phyloP scores from a whole-genome alignment of 1,140 invertebrate genomes.

The Drosophila yakuba region DNA sequence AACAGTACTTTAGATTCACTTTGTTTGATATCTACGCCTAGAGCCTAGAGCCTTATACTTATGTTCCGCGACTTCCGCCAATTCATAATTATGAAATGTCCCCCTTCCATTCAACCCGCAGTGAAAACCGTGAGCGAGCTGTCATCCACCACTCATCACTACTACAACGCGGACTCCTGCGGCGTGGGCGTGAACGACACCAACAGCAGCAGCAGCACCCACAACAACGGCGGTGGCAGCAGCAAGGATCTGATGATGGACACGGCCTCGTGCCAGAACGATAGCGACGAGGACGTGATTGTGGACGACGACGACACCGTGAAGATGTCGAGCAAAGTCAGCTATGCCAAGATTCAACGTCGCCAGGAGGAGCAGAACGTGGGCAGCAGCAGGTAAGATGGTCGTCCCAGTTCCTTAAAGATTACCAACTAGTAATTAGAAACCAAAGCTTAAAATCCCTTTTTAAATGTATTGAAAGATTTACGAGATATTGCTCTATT shows the following conservation, averaged over 20 bases:
- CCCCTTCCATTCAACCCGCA: slow-evolving; percentile 17
- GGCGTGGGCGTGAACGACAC: slow-evolving; percentile 67
- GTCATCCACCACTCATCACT: slow-evolving; percentile 84
- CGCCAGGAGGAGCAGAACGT: slow-evolving; percentile 73
- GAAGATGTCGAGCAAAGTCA: slow-evolving; percentile 65
- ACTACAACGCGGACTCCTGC: slow-evolving; percentile 83
- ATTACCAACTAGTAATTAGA: background rate
- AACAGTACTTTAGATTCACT: too few relatives aligned
- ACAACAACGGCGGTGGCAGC: slow-evolving; percentile 36
- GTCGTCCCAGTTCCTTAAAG: background rate
- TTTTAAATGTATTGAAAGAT: too few relatives aligned
- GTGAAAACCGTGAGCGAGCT: slow-evolving; percentile 84
- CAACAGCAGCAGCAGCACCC: slow-evolving; percentile 54
- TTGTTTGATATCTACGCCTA: too few relatives aligned
- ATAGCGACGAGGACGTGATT: slow-evolving; percentile 84
- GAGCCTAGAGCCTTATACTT: too few relatives aligned
- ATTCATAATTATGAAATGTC: slow-evolving; percentile 1
- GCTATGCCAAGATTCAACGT: slow-evolving; percentile 58
- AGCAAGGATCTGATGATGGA: slow-evolving; percentile 80
- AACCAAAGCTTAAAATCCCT: background rate
- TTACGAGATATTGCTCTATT: too few relatives aligned
- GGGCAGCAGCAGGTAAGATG: slow-evolving; percentile 73
- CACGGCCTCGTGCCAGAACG: slow-evolving; percentile 77
- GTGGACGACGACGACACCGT: slow-evolving; percentile 81
- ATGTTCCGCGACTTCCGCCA: background rate